Conservation (phyloP, 2,113 vertebrate genomes). For the Muntiacus reevesi region DNA sequence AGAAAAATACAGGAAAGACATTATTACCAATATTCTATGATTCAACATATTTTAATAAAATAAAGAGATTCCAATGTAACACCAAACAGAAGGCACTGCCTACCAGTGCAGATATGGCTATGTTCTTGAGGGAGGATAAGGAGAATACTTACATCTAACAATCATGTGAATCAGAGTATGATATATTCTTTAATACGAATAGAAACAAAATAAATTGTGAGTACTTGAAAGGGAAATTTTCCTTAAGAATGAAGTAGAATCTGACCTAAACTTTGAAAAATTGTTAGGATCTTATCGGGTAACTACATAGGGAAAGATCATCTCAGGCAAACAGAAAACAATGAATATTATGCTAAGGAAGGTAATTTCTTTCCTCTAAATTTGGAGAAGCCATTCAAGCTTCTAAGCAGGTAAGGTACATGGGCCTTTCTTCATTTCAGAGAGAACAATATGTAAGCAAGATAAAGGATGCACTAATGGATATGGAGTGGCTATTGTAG, state of each 20-base stretch:
- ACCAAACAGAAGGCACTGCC: background rate
- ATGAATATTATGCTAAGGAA: background rate
- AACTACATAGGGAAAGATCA: background rate
- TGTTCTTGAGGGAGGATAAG: background rate
- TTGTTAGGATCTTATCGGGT: background rate
- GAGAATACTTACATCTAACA: background rate
- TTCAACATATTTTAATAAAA: background rate
- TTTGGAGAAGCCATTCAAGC: background rate
- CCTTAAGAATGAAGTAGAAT: background rate
- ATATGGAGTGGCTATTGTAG: background rate
- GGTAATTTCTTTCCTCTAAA: background rate
- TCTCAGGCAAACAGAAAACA: background rate
- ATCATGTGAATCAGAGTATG: background rate
- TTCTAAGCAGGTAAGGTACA: background rate
- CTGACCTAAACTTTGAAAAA: background rate
- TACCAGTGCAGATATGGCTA: background rate
- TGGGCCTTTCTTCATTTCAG: background rate
- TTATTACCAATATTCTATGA: background rate
- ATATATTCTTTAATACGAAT: background rate
- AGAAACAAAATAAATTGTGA: background rate
- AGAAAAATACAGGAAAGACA: background rate
- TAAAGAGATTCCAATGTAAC: background rate
- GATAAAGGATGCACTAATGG: background rate
- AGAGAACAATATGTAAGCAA: background rate
- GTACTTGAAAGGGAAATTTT: background rate